Conservation (phyloP, 2,797 vertebrate species). For the Anguilla marmorata region DNA sequence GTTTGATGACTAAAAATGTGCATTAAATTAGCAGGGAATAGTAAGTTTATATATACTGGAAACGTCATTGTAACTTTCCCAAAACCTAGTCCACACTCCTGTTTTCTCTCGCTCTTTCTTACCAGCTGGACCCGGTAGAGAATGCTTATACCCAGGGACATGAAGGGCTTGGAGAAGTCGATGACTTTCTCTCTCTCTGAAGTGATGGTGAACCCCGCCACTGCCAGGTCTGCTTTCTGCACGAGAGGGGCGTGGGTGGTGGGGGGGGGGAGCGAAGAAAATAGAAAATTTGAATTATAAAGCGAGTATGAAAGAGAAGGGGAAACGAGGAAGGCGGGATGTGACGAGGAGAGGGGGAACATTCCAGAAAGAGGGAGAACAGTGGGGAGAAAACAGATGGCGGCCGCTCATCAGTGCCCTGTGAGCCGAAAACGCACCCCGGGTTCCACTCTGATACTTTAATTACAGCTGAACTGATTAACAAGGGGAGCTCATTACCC, state of each 20-base stretch:
- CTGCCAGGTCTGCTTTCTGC: constrained; percentile 84
- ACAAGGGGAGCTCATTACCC: constrained; percentile 45
- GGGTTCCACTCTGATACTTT: constrained; percentile 42
- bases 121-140: constrained; percentile 79
- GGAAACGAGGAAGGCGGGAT: background rate
- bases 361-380: background rate
- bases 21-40: background rate
- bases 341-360: background rate
- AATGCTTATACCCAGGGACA: constrained; percentile 87
- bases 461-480: constrained; percentile 21
- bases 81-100: background rate
- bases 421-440: background rate
- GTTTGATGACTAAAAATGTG: background rate
- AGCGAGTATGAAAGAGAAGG: background rate
- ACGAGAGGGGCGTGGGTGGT: background rate
- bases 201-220: constrained; percentile 80
- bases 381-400: constrained; percentile 1
- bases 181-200: constrained; percentile 83
- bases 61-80: background rate
- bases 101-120: background rate
- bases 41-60: background rate
- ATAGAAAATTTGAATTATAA: background rate
- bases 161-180: constrained; percentile 85
- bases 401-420: background rate
- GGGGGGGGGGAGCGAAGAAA: background rate